Base-by-base conservation (phyloP, 2,888 invertebrate genomes). In the Patella pellucida region DNA sequence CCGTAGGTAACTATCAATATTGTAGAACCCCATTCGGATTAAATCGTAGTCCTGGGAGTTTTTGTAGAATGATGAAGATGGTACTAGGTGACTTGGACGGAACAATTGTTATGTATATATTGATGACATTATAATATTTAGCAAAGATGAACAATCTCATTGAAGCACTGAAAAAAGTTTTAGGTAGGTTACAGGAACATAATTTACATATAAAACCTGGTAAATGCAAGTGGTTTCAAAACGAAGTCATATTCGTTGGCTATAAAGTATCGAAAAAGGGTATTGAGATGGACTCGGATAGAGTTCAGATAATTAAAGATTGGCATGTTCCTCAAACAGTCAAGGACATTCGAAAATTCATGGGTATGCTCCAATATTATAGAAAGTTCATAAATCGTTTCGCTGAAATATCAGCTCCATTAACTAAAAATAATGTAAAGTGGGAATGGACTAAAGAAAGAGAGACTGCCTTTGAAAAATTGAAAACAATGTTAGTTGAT, bases 91-190 rank as follows among this genome's bases (percentile, higher is more conserved):
- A 62, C 62, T 19, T 62, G 12, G 19, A 19, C 19, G 62, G 62
- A 15, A 62, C 62, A 9, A 19, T 62, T 62, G 62, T 16, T 62
- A 19, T 62, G 19, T 62, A 5, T 62, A 62, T 62, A 62, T 62
- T 19, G 62, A 62, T 15, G 62, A 62, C 19, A 62, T 62, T 15
- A 62, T 62, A 9, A 62, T 62, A 19, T 62, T n/a, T 16, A 62
- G 62, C 19, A 62, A 62, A 62, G 62, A 62, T 62, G 62, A 62
- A 62, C n/a, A n/a, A n/a, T 19, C n/a, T 62, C 62, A 62, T 62
- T 15, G 19, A 62, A 62, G n/a, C 62, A 9, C n/a, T 62, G n/a
- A 62, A 19, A 62, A n/a, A 62, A 2, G 62, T 62, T 62, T 19
- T 62, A 16, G 3, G n/a, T 16, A 15, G 54, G 15, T n/a, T 62